These are phyloP conservation scores for Heteractis magnifica DNA, from an alignment of 92 coral and sea anemone species.

Conservation along the genomic window DNA sequence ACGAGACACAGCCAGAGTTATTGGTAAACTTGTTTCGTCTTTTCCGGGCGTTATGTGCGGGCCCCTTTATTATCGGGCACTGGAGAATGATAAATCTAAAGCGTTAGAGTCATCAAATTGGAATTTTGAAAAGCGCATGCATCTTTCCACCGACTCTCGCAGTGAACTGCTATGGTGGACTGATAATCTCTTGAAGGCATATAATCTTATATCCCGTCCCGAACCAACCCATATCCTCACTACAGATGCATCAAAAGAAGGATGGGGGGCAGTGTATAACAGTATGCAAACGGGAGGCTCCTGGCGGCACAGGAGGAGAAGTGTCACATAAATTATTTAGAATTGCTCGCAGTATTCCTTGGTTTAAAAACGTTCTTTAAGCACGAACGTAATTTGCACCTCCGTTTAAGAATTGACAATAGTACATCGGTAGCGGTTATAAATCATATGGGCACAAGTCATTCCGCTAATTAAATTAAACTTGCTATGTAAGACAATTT, in stretches of 20 bases:
- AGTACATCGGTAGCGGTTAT: too few species aligned
- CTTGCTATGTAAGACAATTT: slow-evolving; percentile 26
- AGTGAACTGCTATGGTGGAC: slow-evolving; percentile 23
- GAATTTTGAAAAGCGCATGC: slow-evolving; percentile 22
- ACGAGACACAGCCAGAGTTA: slow-evolving; percentile 33
- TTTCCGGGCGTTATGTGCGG: slow-evolving; percentile 53
- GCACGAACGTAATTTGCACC: not conserved
- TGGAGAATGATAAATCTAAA: slow-evolving; percentile 55
- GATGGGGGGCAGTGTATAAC: slow-evolving; percentile 25
- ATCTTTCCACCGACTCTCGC: too few species aligned
- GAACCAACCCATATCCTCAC: slow-evolving; percentile 15
- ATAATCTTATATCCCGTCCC: slow-evolving; percentile 13
- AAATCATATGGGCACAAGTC: slow-evolving; percentile 60
- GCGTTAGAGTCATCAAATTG: slow-evolving; percentile 40
- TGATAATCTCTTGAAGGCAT: not conserved
- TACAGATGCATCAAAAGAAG: slow-evolving; percentile 24
- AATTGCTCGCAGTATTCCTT: slow-evolving; percentile 16
- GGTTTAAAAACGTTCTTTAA: slow-evolving; percentile 6
- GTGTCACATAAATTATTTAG: slow-evolving; percentile 12
- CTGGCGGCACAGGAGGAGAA: slow-evolving; percentile 27
- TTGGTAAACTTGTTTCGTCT: slow-evolving; percentile 36
- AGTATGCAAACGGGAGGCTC: slow-evolving; percentile 14
- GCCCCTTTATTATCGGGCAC: slow-evolving; percentile 32
- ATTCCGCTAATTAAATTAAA: slow-evolving; percentile 34
- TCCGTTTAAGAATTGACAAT: slow-evolving; percentile 34